Percentiles rank a stretch among this genome's conserved stretches.
These are phyloP conservation scores for Myiopsitta monachus DNA, from an alignment of 2,113 vertebrate species.

Conservation along the genomic window DNA sequence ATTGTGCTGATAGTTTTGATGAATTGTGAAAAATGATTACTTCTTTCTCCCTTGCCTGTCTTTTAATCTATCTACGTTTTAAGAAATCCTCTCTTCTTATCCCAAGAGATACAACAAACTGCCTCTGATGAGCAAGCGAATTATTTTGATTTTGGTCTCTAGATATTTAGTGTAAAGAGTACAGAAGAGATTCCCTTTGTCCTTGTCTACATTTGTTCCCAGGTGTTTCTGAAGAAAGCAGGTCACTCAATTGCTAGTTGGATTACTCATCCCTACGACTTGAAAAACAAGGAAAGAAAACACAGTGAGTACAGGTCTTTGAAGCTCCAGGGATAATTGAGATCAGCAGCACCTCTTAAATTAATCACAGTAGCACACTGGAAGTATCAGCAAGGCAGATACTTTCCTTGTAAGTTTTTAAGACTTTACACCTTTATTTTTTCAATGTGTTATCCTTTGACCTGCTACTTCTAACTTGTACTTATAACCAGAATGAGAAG, in stretches of 20 bases:
- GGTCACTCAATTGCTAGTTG: constrained; percentile 43
- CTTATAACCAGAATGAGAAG: neutral
- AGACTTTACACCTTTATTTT: neutral
- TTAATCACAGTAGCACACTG: constrained; percentile 22
- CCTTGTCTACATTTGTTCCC: neutral
- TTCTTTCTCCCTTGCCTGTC: neutral
- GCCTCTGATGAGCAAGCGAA: neutral
- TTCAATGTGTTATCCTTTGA: neutral
- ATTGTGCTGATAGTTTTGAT: neutral
- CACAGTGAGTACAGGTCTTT: constrained; percentile 19
- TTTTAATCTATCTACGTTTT: neutral
- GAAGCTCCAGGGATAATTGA: constrained; percentile 59
- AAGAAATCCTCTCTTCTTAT: neutral
- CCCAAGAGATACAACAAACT: neutral
- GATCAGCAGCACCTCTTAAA: constrained; percentile 44
- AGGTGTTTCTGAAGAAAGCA: constrained; percentile 47
- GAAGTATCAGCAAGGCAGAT: neutral
- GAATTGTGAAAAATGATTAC: neutral
- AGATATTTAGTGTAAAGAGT: neutral
- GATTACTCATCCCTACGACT: constrained; percentile 43
- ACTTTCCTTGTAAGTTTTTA: neutral
- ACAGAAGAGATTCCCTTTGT: neutral
- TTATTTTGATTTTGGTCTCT: neutral
- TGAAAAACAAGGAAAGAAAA: constrained; percentile 64
- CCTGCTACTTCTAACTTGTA: neutral